Evolutionary conservation across 2,888 invertebrate species (phyloP).

Genomic region (Rhimphoctona megacephalus): DNA sequence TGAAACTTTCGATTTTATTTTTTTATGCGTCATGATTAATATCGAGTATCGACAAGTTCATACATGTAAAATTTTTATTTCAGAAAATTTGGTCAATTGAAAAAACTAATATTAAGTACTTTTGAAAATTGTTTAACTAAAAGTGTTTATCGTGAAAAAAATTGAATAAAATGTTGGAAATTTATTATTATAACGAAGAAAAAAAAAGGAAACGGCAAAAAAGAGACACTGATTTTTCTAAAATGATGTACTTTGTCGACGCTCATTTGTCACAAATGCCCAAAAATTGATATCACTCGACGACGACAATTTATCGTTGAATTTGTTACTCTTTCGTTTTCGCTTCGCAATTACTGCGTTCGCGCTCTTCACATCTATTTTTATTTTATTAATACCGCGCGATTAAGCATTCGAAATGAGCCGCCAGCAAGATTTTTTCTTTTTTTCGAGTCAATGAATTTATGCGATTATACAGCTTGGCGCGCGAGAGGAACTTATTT

Average conservation of each 20-base stretch:
- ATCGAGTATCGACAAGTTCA: constrained; percentile 4
- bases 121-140: background rate
- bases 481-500: constrained; percentile 30
- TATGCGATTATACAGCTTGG: constrained; percentile 52
- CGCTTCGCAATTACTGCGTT: constrained; percentile 42
- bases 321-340: constrained; percentile 35
- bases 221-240: background rate
- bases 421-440: constrained; percentile 39
- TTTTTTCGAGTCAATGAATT: constrained; percentile 25
- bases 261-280: constrained; percentile 53
- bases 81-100: constrained; percentile 5
- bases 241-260: background rate
- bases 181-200: background rate
- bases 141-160: background rate
- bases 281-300: constrained; percentile 47
- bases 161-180: background rate
- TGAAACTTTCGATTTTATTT: constrained; percentile 30
- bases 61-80: background rate
- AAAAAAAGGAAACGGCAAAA: background rate
- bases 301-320: constrained; percentile 10
- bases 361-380: constrained; percentile 56
- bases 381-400: constrained; percentile 37
- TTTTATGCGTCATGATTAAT: constrained; percentile 29
- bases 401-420: constrained; percentile 66
- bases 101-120: background rate